Conservation (phyloP, 1,140 invertebrate genomes). For the Centruroides vittatus region DNA sequence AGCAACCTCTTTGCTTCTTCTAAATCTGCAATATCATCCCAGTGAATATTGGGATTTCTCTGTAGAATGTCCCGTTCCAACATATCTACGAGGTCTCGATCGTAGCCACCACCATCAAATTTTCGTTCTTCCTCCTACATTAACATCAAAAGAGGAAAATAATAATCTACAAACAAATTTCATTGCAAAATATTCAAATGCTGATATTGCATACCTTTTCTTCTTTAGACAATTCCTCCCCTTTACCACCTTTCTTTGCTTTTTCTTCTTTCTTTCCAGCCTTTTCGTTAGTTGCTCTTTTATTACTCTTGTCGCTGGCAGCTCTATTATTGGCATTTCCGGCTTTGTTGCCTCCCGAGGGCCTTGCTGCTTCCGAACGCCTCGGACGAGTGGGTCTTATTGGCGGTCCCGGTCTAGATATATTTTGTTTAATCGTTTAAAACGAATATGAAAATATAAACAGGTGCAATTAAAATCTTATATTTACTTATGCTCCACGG, state of each 20-base stretch:
- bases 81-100: conserved; percentile 88
- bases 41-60: conserved; percentile 91
- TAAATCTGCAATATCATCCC: conserved; percentile 96
- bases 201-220: conserved; percentile 24
- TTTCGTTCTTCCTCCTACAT: conserved; percentile 49
- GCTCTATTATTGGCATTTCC: neutral
- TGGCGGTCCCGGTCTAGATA: conserved; percentile 17
- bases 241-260: conserved; percentile 1
- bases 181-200: too few species aligned
- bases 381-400: conserved; percentile 3
- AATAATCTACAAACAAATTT: too few species aligned
- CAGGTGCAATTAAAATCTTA: too few species aligned
- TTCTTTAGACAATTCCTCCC: conserved; percentile 26
- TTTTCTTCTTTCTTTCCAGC: conserved; percentile 20
- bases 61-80: conserved; percentile 94
- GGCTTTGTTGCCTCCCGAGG: too few species aligned
- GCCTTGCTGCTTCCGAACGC: too few species aligned
- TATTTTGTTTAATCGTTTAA: too few species aligned
- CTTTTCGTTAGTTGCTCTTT: conserved; percentile 12
- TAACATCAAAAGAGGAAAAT: conserved; percentile 13
- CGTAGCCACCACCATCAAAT: conserved; percentile 79
- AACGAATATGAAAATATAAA: too few species aligned
- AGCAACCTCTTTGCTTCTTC: conserved; percentile 85
- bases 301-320: conserved; percentile 3
- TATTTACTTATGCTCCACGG: conserved; percentile 50